phyloP scores from a whole-genome alignment of 92 coral and sea anemone genomes.

The Heteractis magnifica region DNA sequence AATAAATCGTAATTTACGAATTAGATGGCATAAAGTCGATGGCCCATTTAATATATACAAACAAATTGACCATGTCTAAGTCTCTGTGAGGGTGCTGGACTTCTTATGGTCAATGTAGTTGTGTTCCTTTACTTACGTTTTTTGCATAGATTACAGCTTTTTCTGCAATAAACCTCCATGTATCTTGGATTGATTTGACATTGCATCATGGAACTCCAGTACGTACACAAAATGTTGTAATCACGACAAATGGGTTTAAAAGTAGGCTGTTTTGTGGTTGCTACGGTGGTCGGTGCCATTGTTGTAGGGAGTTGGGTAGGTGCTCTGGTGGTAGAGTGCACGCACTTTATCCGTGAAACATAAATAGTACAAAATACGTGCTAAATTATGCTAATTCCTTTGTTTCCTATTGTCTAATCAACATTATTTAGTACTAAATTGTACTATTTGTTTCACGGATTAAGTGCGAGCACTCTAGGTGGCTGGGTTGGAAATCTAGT shows the following conservation, averaged over 20 bases:
- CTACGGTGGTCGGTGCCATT: background rate
- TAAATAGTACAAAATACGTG: too few species aligned
- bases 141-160: constrained; percentile 9
- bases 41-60: too few species aligned
- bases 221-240: background rate
- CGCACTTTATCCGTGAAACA: too few species aligned
- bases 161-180: constrained; percentile 21
- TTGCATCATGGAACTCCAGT: background rate
- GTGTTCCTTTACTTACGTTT: background rate
- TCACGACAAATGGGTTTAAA: background rate
- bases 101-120: background rate
- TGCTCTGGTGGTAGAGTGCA: background rate
- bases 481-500: background rate
- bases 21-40: too few species aligned
- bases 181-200: constrained; percentile 3
- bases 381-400: too few species aligned
- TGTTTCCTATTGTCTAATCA: too few species aligned
- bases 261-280: background rate
- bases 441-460: too few species aligned
- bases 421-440: too few species aligned
- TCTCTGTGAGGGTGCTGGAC: too few species aligned
- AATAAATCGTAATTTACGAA: background rate
- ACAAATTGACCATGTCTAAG: too few species aligned
- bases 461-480: background rate
- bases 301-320: background rate